These are phyloP conservation scores for Darevskia mixta DNA, from an alignment of 2,797 vertebrate genomes.

Conservation along the genomic window DNA sequence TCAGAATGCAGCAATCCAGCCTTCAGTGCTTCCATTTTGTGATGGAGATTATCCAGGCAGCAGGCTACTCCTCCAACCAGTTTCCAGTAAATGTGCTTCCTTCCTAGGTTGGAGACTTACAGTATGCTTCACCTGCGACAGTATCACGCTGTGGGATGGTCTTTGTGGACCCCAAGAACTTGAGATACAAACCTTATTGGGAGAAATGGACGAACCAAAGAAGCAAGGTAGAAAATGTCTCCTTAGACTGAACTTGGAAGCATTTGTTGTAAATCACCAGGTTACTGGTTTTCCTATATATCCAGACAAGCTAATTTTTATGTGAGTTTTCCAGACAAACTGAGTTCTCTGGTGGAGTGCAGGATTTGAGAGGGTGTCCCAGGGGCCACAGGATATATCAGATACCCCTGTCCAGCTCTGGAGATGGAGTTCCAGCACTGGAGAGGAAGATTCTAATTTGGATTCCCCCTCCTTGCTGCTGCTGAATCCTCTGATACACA, in stretches of 20 bases:
- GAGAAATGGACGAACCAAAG: slow-evolving; percentile 88
- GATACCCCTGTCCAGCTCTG: no score
- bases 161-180: slow-evolving; percentile 96
- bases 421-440: no score
- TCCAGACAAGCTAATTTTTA: not conserved
- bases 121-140: slow-evolving; percentile 95
- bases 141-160: slow-evolving; percentile 99
- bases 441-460: no score
- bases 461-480: no score
- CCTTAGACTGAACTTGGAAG: not conserved
- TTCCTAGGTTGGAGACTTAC: slow-evolving; percentile 93
- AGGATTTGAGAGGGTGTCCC: no score
- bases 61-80: not conserved
- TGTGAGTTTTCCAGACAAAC: not conserved
- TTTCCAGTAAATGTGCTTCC: slow-evolving; percentile 4
- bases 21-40: not conserved
- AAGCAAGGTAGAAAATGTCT: slow-evolving; percentile 79
- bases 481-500: no score
- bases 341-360: no score
- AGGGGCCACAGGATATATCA: no score
- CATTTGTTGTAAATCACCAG: slow-evolving; percentile 4
- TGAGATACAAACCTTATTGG: slow-evolving; percentile 92
- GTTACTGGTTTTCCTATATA: not conserved
- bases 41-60: not conserved
- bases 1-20: not conserved